phyloP scores from a whole-genome alignment of 2,888 invertebrate genomes.

The Oxytorus armatus region DNA sequence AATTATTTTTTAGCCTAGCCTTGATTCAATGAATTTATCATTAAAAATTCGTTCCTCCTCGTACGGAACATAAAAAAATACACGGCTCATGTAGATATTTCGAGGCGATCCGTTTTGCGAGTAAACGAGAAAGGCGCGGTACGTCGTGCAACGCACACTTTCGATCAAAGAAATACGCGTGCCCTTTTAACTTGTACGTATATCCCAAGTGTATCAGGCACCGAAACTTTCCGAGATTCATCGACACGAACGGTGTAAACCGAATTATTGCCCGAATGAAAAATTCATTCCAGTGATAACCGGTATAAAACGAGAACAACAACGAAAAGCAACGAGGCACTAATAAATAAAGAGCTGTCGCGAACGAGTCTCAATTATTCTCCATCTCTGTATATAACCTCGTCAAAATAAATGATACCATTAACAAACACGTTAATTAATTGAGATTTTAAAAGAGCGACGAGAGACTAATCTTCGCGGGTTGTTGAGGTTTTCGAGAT shows the following conservation, averaged over 20 bases:
- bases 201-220: slow-evolving; percentile 6
- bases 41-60: not conserved
- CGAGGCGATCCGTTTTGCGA: slow-evolving; percentile 68
- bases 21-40: not conserved
- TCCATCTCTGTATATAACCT: not conserved
- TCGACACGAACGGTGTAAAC: not conserved
- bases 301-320: not conserved
- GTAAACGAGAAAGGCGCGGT: slow-evolving; percentile 25
- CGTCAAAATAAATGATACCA: slow-evolving; percentile 53
- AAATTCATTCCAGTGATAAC: not conserved
- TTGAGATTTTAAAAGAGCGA: slow-evolving; percentile 47
- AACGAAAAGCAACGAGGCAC: too few relatives aligned
- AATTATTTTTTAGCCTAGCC: too few relatives aligned
- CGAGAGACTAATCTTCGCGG: slow-evolving; percentile 42
- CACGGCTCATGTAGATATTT: too few relatives aligned
- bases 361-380: slow-evolving; percentile 22
- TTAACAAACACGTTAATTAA: slow-evolving; percentile 59
- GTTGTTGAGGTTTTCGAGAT: slow-evolving; percentile 38
- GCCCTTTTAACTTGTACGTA: not conserved
- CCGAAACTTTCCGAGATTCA: not conserved
- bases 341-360: not conserved
- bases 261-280: not conserved
- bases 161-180: too few relatives aligned
- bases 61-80: too few relatives aligned
- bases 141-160: not conserved